Evolutionary conservation across 2,888 invertebrate species (phyloP).

Genomic region (Isotomurus palustris): DNA sequence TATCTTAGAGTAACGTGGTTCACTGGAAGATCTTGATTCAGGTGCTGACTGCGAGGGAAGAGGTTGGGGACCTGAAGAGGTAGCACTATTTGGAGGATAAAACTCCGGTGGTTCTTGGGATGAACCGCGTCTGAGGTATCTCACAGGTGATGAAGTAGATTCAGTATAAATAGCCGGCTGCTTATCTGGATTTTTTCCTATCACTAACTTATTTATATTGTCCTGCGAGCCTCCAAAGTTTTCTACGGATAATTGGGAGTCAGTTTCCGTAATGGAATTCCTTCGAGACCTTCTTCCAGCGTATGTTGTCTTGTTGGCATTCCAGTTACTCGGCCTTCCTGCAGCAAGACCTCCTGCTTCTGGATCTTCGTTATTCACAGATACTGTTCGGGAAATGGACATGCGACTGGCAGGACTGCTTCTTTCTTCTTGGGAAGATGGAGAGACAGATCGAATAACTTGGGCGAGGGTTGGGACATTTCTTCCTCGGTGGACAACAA

Average conservation of each 20-base stretch:
- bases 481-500: conserved; percentile 74
- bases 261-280: conserved; percentile 72
- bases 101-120: conserved; percentile 42
- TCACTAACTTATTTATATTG: conserved; percentile 66
- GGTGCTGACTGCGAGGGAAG: no score
- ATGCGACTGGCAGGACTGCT: conserved; percentile 46
- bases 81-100: conserved; percentile 10
- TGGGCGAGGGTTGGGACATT: conserved; percentile 70
- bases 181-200: conserved; percentile 77
- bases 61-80: no score
- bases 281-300: conserved; percentile 78
- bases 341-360: conserved; percentile 63
- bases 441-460: conserved; percentile 46
- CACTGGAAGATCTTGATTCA: no score
- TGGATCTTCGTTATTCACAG: conserved; percentile 25
- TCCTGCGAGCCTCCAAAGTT: conserved; percentile 91
- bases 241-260: conserved; percentile 81
- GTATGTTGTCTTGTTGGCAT: conserved; percentile 63
- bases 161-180: conserved; percentile 54
- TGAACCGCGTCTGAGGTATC: conserved; percentile 37
- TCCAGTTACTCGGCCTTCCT: conserved; percentile 81
- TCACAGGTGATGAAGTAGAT: conserved; percentile 36
- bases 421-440: conserved; percentile 46
- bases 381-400: conserved; percentile 40
- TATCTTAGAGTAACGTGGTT: conserved; percentile 13